Conservation (phyloP, 2,797 vertebrate genomes). For the Tarsius wallacei region DNA sequence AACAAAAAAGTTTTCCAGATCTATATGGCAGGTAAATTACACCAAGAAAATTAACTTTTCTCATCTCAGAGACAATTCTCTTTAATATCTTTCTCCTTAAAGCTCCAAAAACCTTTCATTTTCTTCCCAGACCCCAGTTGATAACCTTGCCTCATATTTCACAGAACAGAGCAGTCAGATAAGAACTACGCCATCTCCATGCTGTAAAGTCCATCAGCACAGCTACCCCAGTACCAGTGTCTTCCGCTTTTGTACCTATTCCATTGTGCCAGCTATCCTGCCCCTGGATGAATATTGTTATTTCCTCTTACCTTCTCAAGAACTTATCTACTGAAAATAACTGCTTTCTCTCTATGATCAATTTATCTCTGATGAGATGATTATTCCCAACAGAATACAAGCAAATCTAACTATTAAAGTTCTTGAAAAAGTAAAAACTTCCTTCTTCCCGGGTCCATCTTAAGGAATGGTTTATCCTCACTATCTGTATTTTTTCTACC, state of each 20-base stretch:
- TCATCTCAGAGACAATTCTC: neutral
- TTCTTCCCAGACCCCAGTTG: neutral
- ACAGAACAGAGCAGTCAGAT: neutral
- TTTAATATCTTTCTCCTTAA: neutral
- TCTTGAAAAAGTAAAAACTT: neutral
- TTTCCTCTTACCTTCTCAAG: neutral
- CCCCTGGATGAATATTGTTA: fast-evolving
- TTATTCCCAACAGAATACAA: neutral
- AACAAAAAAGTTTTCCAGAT: neutral
- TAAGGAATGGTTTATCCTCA: neutral
- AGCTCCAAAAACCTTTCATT: neutral
- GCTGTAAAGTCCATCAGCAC: fast-evolving
- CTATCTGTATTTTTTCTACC: no score
- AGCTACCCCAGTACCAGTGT: no score
- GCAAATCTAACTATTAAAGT: neutral
- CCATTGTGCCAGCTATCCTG: neutral
- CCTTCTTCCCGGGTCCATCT: neutral
- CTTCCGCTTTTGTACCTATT: neutral
- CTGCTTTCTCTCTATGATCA: neutral
- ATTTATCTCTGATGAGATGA: neutral
- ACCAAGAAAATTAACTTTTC: neutral
- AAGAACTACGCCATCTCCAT: fast-evolving
- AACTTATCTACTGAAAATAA: neutral
- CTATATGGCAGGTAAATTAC: neutral
- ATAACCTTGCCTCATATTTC: neutral